phyloP scores from a whole-genome alignment of 2,797 vertebrate species.

The Anomalospiza imberbis region DNA sequence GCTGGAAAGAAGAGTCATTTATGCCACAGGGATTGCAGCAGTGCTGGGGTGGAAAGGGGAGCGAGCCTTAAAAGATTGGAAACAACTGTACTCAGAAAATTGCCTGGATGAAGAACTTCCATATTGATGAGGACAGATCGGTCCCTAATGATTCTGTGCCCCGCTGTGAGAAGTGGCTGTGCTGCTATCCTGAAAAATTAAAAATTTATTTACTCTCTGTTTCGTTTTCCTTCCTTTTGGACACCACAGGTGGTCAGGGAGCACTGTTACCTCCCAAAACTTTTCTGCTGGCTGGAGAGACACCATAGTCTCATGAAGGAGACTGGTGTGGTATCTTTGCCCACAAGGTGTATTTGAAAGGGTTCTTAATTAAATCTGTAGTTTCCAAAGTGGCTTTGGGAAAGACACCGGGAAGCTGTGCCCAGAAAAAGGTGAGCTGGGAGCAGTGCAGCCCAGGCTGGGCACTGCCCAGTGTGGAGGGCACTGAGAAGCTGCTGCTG shows the following conservation, averaged over 20 bases:
- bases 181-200: not conserved
- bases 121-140: fast-evolving
- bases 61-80: fast-evolving
- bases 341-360: not conserved
- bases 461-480: not conserved
- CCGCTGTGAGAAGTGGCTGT: not conserved
- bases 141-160: not conserved
- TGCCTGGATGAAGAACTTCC: not conserved
- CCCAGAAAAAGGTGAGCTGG: not conserved
- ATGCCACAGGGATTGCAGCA: not conserved
- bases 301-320: fast-evolving
- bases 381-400: not conserved
- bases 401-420: not conserved
- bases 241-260: fast-evolving
- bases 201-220: not conserved
- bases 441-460: not conserved
- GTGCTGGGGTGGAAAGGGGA: not conserved
- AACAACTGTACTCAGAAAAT: not conserved
- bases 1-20: not conserved
- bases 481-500: not conserved
- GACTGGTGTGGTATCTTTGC: not conserved
- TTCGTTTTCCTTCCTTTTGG: not conserved
- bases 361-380: not conserved
- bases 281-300: not conserved
- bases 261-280: not conserved